Percentiles rank a stretch among this genome's conserved stretches.
These are phyloP conservation scores for Perizoma flavofasciatum DNA, from an alignment of 2,888 invertebrate genomes.

Conservation along the genomic window DNA sequence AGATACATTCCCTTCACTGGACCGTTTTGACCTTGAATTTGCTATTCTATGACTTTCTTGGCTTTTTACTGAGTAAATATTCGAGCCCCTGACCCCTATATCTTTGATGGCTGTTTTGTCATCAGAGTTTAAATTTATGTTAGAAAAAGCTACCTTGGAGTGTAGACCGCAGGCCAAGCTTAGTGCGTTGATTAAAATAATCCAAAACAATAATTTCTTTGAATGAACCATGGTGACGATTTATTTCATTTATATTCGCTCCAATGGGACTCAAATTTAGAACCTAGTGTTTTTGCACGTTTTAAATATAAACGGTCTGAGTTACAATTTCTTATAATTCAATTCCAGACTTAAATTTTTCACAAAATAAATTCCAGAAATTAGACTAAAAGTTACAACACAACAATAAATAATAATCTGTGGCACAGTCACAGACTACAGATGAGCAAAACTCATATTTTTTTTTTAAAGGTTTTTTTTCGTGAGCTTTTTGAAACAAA, in stretches of 20 bases:
- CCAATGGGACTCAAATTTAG: too few species aligned
- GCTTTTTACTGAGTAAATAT: conserved; percentile 9
- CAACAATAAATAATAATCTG: too few species aligned
- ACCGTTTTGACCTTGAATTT: conserved; percentile 65
- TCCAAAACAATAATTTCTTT: conserved; percentile 20
- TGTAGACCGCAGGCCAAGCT: conserved; percentile 22
- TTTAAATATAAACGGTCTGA: too few species aligned
- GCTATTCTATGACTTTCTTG: conserved; percentile 19
- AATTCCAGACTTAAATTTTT: too few species aligned
- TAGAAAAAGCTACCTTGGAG: conserved; percentile 12
- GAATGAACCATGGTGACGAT: conserved; percentile 21
- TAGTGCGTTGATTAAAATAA: conserved; percentile 19
- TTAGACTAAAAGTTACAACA: too few species aligned
- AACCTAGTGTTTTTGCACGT: too few species aligned
- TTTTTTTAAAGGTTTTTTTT: too few species aligned
- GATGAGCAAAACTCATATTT: too few species aligned
- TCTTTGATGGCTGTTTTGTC: conserved; percentile 5
- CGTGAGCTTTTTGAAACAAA: too few species aligned
- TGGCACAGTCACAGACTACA: too few species aligned
- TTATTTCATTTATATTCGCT: neutral
- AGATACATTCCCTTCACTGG: conserved; percentile 48
- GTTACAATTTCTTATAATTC: too few species aligned
- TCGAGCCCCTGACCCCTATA: neutral
- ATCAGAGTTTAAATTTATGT: conserved; percentile 4
- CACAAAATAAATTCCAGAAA: too few species aligned